Base-by-base conservation (phyloP, 1,140 invertebrate species). In the Tetramorium parvispinum region DNA sequence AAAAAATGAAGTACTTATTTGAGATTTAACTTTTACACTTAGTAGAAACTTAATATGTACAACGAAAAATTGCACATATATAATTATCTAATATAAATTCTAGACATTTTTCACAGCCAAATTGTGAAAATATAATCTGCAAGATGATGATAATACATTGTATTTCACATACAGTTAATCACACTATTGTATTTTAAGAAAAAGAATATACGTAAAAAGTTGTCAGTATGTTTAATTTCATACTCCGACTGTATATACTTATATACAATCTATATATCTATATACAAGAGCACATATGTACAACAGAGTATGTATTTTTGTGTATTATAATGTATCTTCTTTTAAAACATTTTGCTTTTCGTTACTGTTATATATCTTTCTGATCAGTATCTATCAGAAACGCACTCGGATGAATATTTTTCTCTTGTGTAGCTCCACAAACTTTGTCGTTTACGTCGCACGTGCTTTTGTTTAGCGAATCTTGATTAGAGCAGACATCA, bases 11-110 rank as follows among this genome's bases (percentile, higher is more conserved):
- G 53, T 79, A 85, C 78, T 89, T 88, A 18, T 18, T 18, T 53
- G 6, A 24, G 83, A 65, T 89, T 90, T 71, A 85, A 32, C 87
- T 85, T 86, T 61, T 40, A 37, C 71, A 65, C 46, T 13, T 73
- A 51, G 27, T 51, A 43, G 32, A 32, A 32, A 40, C n/a, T 75
- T 24, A 78, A 83, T 87, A 91, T 53, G 78, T 87, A 85, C 59
- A 75, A 79, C 51, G 81, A 51, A 87, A 53, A 85, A 89, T 91
- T 91, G 88, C 90, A 91, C 89, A 91, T 83, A 85, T 88, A 86
- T 85, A 85, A 70, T 76, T 75, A 13, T 76, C 57, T 61, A 76
- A 27, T 71, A 40, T 57, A 86, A 87, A 90, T 86, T 81, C 68
- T 83, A 85, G 46, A 86, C 21, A 68, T 79, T 85, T 85, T 90